These are phyloP conservation scores for Fregata magnificens DNA, from an alignment of 2,113 vertebrate genomes.

Conservation along the genomic window DNA sequence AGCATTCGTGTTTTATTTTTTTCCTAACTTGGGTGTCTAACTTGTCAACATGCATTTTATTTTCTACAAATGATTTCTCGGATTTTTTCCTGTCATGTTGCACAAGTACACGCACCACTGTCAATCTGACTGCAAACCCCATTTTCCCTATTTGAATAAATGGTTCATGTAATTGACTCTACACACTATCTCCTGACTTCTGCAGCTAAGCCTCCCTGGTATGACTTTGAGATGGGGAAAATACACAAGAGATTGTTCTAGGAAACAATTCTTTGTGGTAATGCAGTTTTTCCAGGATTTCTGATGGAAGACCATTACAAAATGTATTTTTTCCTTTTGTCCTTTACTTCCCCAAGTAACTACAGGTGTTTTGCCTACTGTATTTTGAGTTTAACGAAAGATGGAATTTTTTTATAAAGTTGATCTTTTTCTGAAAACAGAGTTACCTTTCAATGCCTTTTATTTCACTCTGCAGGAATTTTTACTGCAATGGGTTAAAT, in stretches of 20 bases:
- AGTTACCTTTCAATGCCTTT: neutral
- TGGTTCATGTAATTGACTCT: conserved; percentile 35
- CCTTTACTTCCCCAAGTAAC: neutral
- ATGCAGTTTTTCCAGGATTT: neutral
- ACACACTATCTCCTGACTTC: neutral
- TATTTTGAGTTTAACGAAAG: neutral
- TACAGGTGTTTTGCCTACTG: neutral
- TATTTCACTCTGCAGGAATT: neutral
- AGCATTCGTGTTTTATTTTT: neutral
- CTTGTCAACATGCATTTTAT: neutral
- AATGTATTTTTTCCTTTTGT: neutral
- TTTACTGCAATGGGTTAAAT: neutral
- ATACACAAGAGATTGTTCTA: neutral
- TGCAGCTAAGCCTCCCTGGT: neutral
- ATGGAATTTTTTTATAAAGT: neutral
- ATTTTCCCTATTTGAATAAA: conserved; percentile 34
- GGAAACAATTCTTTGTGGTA: neutral
- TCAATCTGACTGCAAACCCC: neutral
- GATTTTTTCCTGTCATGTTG: neutral
- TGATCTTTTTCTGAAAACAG: neutral
- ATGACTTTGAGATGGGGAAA: neutral
- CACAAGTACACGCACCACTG: neutral
- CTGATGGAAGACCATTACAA: neutral
- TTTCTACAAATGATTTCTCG: neutral
- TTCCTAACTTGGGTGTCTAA: neutral